Conservation (phyloP, 2,113 vertebrate species). For the Sciurus niger region DNA sequence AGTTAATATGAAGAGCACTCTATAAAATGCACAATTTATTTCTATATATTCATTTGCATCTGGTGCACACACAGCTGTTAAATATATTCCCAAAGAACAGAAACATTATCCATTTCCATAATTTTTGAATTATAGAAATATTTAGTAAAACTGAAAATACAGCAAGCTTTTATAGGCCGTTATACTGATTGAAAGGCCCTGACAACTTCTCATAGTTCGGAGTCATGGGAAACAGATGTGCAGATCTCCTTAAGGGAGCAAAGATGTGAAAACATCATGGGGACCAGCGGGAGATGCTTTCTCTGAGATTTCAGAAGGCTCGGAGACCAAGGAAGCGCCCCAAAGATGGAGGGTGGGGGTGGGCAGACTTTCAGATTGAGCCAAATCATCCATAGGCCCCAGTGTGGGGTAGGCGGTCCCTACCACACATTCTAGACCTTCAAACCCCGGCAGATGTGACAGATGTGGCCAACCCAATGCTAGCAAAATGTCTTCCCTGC, state of each 20-base stretch:
- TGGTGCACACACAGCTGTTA: constrained; percentile 82
- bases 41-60: constrained; percentile 84
- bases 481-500: not conserved
- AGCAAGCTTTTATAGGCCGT: constrained; percentile 83
- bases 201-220: constrained; percentile 80
- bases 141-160: constrained; percentile 86
- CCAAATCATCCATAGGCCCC: not conserved
- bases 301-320: constrained; percentile 67
- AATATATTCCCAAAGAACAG: constrained; percentile 84
- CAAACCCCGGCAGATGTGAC: not conserved
- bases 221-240: constrained; percentile 86
- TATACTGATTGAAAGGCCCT: constrained; percentile 83
- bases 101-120: constrained; percentile 83
- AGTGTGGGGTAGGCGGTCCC: not conserved
- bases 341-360: not conserved
- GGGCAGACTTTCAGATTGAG: constrained; percentile 30
- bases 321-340: not conserved
- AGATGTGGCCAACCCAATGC: not conserved
- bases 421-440: not conserved
- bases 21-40: constrained; percentile 83
- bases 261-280: constrained; percentile 68
- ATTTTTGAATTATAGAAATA: constrained; percentile 87
- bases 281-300: constrained; percentile 37
- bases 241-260: constrained; percentile 71
- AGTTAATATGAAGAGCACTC: constrained; percentile 72